Evolutionary conservation across 37 sponge, comb jelly and placozoan species (phyloP), one percentile per base, ranked within the genome.

Genomic region (Mnemiopsis leidyi): DNA sequence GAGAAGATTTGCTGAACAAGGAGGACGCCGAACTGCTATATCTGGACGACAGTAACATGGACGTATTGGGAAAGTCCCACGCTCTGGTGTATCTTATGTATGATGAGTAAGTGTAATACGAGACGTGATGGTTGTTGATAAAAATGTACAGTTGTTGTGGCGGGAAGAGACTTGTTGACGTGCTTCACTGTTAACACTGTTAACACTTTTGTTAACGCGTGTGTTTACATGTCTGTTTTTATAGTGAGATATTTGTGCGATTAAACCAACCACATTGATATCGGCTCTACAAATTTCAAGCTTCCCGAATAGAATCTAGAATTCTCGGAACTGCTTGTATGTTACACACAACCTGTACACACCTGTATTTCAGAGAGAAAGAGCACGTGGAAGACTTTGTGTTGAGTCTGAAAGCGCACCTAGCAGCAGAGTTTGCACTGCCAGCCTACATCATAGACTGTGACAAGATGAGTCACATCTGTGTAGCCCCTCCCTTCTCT

Each of bases 371-470:
- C 61, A 48, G 61, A 48, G 90, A 85, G 5, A 37, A 36, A n/a
- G 90, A 85, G 61, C 90, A 85, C 61, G 90, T 85, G n/a, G 90
- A 85, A 40, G 90, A 85, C 61, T 85, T 85, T 61, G 90, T 85
- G 90, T 33, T 85, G 61, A 85, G 90, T 85, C 30, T 85, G 25
- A 1, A 25, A 85, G 90, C 90, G 23, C 90, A 85, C 61, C 3
- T 85, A 21, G 13, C 36, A 35, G 61, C 13, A 36, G 36, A 85
- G 30, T 85, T 85, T 61, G 25, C 3, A 20, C 90, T 85, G 7
- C 90, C 90, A 0, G 90, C 39, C n/a, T 85, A 85, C 90, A 38
- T 85, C 24, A 85, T 85, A 23, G 90, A 85, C 30, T 85, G 90
- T 85, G 90, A 37, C 3, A 37, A 36, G 26, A 25, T 40, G 61